phyloP scores from a whole-genome alignment of 2,888 invertebrate genomes.

The Drosophila niveifrons region DNA sequence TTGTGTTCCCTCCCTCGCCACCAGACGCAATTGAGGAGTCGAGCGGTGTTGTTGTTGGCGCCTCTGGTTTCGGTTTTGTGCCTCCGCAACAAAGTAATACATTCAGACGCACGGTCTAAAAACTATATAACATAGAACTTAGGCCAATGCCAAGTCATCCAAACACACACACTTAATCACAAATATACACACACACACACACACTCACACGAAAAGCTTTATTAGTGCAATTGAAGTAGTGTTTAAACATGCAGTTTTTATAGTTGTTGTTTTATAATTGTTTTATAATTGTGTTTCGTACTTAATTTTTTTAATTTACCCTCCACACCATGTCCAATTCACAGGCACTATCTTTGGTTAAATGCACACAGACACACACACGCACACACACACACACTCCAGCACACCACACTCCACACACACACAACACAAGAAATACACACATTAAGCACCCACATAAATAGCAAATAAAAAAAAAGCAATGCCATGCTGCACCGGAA shows the following conservation, averaged over 20 bases:
- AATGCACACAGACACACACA: slow-evolving; percentile 52
- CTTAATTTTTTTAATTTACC: slow-evolving; percentile 43
- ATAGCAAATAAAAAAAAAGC: slow-evolving; percentile 6
- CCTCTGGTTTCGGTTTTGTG: slow-evolving; percentile 94
- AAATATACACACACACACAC: slow-evolving; percentile 23
- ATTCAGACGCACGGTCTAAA: slow-evolving; percentile 62
- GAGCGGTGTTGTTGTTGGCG: slow-evolving; percentile 93
- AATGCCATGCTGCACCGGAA: slow-evolving; percentile 68
- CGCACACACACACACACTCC: slow-evolving; percentile 27
- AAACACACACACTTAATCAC: slow-evolving; percentile 24
- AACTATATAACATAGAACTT: slow-evolving; percentile 36
- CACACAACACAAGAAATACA: slow-evolving; percentile 28
- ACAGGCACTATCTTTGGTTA: slow-evolving; percentile 79
- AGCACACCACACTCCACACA: neutral
- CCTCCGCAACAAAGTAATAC: slow-evolving; percentile 87
- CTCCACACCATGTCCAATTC: slow-evolving; percentile 58
- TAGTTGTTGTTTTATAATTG: slow-evolving; percentile 55
- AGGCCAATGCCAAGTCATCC: slow-evolving; percentile 43
- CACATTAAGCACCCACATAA: slow-evolving; percentile 29
- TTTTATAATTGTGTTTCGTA: slow-evolving; percentile 55
- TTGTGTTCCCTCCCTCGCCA: slow-evolving; percentile 91
- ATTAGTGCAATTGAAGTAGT: slow-evolving; percentile 78
- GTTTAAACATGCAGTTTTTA: slow-evolving; percentile 52
- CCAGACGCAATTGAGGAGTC: slow-evolving; percentile 89
- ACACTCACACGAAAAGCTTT: slow-evolving; percentile 70